These are phyloP conservation scores for Potamilus streckersoni DNA, from an alignment of 1,140 invertebrate species.

Conservation along the genomic window DNA sequence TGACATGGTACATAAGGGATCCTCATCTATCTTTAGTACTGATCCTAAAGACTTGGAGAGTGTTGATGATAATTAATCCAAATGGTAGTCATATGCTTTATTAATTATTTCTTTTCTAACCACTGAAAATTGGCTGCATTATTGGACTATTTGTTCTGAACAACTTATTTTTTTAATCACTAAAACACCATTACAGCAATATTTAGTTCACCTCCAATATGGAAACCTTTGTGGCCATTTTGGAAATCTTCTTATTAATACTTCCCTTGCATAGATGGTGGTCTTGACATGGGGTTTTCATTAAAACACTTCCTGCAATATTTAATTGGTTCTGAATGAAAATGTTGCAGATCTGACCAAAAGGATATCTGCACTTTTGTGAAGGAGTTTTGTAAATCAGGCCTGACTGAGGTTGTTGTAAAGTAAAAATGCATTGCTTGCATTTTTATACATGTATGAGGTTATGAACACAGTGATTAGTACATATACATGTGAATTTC, in stretches of 20 bases:
- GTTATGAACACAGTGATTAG: not conserved
- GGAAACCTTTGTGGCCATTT: too few relatives aligned
- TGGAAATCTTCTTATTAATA: too few relatives aligned
- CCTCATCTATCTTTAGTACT: constrained; percentile 69
- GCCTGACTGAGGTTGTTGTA: not conserved
- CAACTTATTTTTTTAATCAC: not conserved
- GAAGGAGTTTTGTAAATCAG: too few relatives aligned
- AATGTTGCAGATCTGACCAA: too few relatives aligned
- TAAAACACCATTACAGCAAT: too few relatives aligned
- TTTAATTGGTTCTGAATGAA: too few relatives aligned
- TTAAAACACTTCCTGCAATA: not conserved
- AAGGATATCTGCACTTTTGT: too few relatives aligned
- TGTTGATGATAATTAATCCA: constrained; percentile 91
- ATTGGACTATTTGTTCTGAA: not conserved
- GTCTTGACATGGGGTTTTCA: not conserved
- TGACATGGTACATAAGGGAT: too few relatives aligned
- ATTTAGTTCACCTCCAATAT: too few relatives aligned
- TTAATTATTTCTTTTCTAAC: not conserved
- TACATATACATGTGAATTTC: not conserved
- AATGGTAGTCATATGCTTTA: constrained; percentile 32
- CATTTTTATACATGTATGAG: not conserved
- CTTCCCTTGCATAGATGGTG: too few relatives aligned
- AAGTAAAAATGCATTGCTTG: not conserved
- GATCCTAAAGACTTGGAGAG: constrained; percentile 98
- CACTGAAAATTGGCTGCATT: too few relatives aligned